A percentile compares a stretch with the other conserved stretches of the same genome.
Evolutionary conservation across 2,113 vertebrate genomes (phyloP).

Genomic region (Phainopepla nitens): DNA sequence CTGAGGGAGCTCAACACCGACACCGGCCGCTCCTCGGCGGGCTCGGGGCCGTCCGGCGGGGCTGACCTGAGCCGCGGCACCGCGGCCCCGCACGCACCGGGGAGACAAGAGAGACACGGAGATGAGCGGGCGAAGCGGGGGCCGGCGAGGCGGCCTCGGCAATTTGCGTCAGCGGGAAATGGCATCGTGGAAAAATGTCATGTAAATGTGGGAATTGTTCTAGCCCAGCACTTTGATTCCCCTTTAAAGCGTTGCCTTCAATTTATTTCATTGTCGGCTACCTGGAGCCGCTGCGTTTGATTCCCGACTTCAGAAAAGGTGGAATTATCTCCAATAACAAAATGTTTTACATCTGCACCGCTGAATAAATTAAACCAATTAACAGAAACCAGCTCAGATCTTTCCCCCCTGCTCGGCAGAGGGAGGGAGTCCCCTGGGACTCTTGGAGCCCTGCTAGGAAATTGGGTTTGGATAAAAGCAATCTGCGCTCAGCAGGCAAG

Average conservation of each 20-base stretch:
- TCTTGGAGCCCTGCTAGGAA: neutral
- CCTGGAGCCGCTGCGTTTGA: conserved; percentile 61
- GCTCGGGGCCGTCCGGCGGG: conserved; percentile 73
- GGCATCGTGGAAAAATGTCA: conserved; percentile 60
- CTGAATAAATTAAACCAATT: conserved; percentile 74
- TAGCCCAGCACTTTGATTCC: conserved; percentile 67
- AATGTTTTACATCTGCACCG: conserved; percentile 58
- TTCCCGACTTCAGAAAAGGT: conserved; percentile 37
- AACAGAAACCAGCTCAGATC: conserved; percentile 44
- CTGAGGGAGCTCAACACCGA: conserved; percentile 91
- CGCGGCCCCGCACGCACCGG: neutral
- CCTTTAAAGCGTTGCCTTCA: conserved; percentile 68
- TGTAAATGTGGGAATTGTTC: conserved; percentile 73
- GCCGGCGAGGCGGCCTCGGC: conserved; percentile 1
- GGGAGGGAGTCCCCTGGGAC: neutral
- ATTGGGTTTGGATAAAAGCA: conserved; percentile 31
- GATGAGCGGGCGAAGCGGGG: neutral
- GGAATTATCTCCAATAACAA: conserved; percentile 68
- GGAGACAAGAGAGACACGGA: neutral
- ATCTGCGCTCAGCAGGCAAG: neutral
- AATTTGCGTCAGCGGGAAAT: conserved; percentile 67
- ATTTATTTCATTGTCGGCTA: conserved; percentile 76
- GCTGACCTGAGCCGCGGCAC: conserved; percentile 69
- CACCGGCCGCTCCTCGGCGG: conserved; percentile 77
- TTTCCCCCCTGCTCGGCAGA: neutral